Evolutionary conservation across 2,888 invertebrate species (phyloP).

Genomic region (Agrypnus murinus): DNA sequence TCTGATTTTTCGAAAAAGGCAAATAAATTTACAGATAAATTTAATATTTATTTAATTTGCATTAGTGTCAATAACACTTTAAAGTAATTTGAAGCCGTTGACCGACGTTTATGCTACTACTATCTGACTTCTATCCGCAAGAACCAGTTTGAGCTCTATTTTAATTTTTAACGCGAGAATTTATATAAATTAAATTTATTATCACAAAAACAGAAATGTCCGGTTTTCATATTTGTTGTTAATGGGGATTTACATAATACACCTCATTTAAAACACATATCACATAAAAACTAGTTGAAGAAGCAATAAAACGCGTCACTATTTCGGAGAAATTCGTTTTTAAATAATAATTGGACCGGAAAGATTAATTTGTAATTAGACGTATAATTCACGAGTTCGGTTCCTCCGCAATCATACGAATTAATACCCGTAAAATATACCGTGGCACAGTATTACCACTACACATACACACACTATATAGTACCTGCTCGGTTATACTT

Average conservation of each 20-base stretch:
- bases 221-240: constrained; percentile 21
- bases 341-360: constrained; percentile 13
- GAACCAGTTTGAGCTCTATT: constrained; percentile 38
- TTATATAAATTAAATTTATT: constrained; percentile 37
- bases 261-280: constrained; percentile 18
- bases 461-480: constrained; percentile 17
- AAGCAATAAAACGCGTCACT: too few species aligned
- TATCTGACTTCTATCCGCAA: constrained; percentile 27
- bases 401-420: constrained; percentile 32
- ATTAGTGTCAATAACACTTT: constrained; percentile 44
- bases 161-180: constrained; percentile 29
- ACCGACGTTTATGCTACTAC: constrained; percentile 41
- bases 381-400: constrained; percentile 20
- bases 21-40: not conserved
- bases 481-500: constrained; percentile 34
- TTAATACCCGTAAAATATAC: constrained; percentile 30
- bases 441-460: constrained; percentile 8
- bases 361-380: constrained; percentile 36
- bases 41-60: constrained; percentile 33
- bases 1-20: not conserved
- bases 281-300: not conserved
- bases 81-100: constrained; percentile 43
- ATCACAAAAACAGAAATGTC: constrained; percentile 25
- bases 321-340: not conserved
- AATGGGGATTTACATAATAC: not conserved